Evolutionary conservation across 2,888 invertebrate species (phyloP).

Genomic region (Cartodere bifasciata): DNA sequence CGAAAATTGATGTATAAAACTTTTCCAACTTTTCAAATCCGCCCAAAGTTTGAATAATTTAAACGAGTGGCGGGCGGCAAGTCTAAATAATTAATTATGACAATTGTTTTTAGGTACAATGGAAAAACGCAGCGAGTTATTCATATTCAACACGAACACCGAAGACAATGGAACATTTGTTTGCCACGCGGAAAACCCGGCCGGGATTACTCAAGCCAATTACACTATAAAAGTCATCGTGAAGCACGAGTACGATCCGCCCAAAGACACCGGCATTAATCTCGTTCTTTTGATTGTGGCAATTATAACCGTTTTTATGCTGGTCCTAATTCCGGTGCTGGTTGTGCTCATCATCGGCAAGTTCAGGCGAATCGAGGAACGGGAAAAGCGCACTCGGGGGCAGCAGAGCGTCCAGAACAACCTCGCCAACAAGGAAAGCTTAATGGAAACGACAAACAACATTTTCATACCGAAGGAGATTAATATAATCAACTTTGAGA

Average conservation of each 20-base stretch:
- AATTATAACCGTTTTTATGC: constrained; percentile 47
- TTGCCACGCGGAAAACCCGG: constrained; percentile 74
- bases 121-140: constrained; percentile 66
- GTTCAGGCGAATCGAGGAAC: constrained; percentile 33
- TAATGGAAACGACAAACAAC: constrained; percentile 12
- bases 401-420: too few species aligned
- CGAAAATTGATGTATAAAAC: too few species aligned
- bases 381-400: constrained; percentile 45
- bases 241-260: constrained; percentile 60
- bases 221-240: constrained; percentile 67
- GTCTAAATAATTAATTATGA: too few species aligned
- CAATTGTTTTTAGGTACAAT: too few species aligned
- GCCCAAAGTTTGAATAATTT: too few species aligned
- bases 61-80: too few species aligned
- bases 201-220: constrained; percentile 65
- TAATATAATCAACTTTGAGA: too few species aligned
- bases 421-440: constrained; percentile 31
- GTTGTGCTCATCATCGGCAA: constrained; percentile 47
- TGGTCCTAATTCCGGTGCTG: constrained; percentile 50
- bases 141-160: constrained; percentile 61
- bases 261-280: too few species aligned
- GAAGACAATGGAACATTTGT: constrained; percentile 79
- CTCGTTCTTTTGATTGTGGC: constrained; percentile 57
- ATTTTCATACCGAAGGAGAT: too few species aligned
- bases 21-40: too few species aligned